Evolutionary conservation across 2,888 invertebrate genomes (phyloP).

Genomic region (Molanna angustata): DNA sequence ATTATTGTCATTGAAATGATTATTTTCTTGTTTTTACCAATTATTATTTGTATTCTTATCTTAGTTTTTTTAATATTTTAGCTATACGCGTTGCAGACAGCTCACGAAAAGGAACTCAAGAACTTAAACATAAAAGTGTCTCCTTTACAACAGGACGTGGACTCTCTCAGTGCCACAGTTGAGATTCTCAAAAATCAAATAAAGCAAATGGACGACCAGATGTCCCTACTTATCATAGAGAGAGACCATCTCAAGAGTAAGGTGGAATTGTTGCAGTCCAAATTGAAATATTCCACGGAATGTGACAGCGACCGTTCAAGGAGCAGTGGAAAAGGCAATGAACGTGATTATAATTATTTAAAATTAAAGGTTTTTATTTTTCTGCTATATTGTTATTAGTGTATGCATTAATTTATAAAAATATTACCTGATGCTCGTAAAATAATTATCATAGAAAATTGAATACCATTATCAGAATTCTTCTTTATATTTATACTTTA

Average conservation of each 20-base stretch:
- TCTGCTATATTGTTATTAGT: no score
- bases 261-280: slow-evolving; percentile 36
- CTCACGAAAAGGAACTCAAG: slow-evolving; percentile 69
- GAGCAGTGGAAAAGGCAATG: slow-evolving; percentile 22
- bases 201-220: slow-evolving; percentile 46
- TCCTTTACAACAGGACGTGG: slow-evolving; percentile 59
- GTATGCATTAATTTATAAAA: no score
- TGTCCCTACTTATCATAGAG: slow-evolving; percentile 52
- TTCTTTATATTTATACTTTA: no score
- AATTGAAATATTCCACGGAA: slow-evolving; percentile 26
- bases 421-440: no score
- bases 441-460: no score
- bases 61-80: slow-evolving; percentile 45
- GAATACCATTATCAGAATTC: no score
- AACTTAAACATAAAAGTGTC: slow-evolving; percentile 61
- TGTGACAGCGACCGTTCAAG: slow-evolving; percentile 28
- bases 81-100: slow-evolving; percentile 71
- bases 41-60: no score
- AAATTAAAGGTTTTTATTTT: slow-evolving; percentile 29
- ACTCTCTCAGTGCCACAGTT: slow-evolving; percentile 57
- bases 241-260: slow-evolving; percentile 54
- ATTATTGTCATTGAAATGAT: no score
- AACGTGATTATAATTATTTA: slow-evolving; percentile 26
- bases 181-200: slow-evolving; percentile 44
- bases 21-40: no score